Conservation (phyloP, 2,113 vertebrate genomes). For the Oreochromis niloticus region DNA sequence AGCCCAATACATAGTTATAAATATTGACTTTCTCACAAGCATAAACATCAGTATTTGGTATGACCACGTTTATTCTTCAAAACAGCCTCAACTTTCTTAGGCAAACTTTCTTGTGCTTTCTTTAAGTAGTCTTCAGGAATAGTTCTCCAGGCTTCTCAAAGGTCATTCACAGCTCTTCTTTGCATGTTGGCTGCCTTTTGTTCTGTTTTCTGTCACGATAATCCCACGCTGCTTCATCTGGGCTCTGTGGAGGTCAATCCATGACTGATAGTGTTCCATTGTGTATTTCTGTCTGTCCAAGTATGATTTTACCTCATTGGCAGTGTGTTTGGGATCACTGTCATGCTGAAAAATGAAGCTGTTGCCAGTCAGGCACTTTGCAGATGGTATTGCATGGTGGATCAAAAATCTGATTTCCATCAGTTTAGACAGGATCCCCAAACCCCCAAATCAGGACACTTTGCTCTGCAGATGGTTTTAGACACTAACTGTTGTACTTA, state of each 20-base stretch:
- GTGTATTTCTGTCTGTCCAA: not conserved
- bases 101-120: not conserved
- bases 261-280: not conserved
- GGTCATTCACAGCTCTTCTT: not conserved
- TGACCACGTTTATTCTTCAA: not conserved
- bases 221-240: not conserved
- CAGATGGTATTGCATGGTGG: not conserved
- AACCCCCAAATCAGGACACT: not conserved
- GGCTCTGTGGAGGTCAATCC: not conserved
- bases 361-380: not conserved
- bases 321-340: not conserved
- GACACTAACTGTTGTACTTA: not conserved
- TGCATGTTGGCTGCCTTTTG: not conserved
- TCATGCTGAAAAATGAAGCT: not conserved
- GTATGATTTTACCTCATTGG: not conserved
- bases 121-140: not conserved
- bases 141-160: not conserved
- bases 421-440: not conserved
- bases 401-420: not conserved
- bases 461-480: not conserved
- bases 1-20: not conserved
- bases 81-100: not conserved
- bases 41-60: not conserved
- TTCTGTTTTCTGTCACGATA: not conserved
- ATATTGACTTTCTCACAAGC: not conserved